phyloP scores from a whole-genome alignment of 1,140 invertebrate species.

The Anagrus nilaparvatae region DNA sequence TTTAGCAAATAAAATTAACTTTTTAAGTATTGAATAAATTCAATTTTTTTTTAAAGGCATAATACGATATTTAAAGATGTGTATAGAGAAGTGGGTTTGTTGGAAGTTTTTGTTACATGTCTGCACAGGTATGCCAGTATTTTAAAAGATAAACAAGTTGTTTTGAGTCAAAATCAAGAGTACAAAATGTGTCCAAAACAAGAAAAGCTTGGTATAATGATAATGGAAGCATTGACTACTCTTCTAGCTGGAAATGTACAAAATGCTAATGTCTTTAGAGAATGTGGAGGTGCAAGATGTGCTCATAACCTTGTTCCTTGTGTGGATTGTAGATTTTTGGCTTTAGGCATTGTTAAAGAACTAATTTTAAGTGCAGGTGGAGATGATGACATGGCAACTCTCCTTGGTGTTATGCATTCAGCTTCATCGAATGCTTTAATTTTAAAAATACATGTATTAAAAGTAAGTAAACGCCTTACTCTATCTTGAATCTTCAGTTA shows the following conservation, averaged over 20 bases:
- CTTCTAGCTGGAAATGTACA: slow-evolving; percentile 68
- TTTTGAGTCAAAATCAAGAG: slow-evolving; percentile 37
- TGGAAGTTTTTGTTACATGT: slow-evolving; percentile 95
- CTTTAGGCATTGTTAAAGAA: slow-evolving; percentile 73
- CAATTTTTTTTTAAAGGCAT: slow-evolving; percentile 48
- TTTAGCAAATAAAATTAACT: neutral
- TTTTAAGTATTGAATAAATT: slow-evolving; percentile 29
- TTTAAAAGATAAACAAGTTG: slow-evolving; percentile 58
- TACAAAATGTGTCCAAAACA: slow-evolving; percentile 51
- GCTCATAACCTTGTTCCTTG: slow-evolving; percentile 83
- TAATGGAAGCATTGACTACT: slow-evolving; percentile 79
- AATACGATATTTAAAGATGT: slow-evolving; percentile 95
- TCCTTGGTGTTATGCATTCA: slow-evolving; percentile 84
- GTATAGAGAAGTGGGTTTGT: slow-evolving; percentile 91
- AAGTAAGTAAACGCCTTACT: slow-evolving; percentile 48
- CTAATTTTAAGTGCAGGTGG: slow-evolving; percentile 82
- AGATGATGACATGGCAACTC: slow-evolving; percentile 89
- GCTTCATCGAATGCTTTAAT: slow-evolving; percentile 66
- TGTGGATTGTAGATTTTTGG: slow-evolving; percentile 69
- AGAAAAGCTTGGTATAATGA: slow-evolving; percentile 69
- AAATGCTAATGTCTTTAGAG: slow-evolving; percentile 87
- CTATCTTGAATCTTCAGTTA: neutral
- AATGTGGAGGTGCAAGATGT: slow-evolving; percentile 84
- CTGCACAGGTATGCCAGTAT: slow-evolving; percentile 74
- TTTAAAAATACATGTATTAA: slow-evolving; percentile 85